phyloP scores from a whole-genome alignment of 2,113 vertebrate genomes.

The Ctenodactylus gundi region DNA sequence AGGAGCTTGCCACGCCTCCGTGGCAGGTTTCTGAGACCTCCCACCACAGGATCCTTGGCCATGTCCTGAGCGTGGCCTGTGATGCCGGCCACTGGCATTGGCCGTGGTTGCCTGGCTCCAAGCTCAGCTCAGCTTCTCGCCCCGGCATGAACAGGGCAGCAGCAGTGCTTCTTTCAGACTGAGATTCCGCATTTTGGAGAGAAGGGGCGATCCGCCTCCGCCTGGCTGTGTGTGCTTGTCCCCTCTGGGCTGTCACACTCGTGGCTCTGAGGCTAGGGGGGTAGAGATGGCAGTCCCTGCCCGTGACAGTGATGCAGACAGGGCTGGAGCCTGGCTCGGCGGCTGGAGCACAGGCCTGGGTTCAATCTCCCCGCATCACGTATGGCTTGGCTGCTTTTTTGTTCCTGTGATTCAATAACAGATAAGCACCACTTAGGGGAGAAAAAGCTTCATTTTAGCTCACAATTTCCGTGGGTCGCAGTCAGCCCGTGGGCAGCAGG shows the following conservation, averaged over 20 bases:
- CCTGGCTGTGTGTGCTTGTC: background rate
- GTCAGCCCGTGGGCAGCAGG: too few relatives aligned
- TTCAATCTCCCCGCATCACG: too few relatives aligned
- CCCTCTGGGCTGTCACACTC: background rate
- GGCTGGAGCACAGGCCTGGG: too few relatives aligned
- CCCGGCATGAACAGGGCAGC: background rate
- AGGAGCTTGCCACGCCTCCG: background rate
- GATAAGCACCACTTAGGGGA: too few relatives aligned
- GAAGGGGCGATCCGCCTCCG: background rate
- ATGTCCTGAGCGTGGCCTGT: background rate
- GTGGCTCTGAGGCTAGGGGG: background rate
- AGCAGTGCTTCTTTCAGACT: background rate
- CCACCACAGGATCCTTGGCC: background rate
- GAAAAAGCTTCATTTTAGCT: too few relatives aligned
- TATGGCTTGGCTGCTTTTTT: too few relatives aligned
- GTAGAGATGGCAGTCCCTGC: too few relatives aligned
- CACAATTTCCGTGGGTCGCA: too few relatives aligned
- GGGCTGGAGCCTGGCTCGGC: too few relatives aligned
- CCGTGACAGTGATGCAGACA: background rate
- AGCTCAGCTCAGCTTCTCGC: too few relatives aligned
- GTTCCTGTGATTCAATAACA: too few relatives aligned
- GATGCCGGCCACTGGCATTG: background rate
- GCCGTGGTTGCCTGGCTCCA: background rate
- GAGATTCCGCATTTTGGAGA: background rate
- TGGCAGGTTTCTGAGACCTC: background rate